Evolutionary conservation across 2,888 invertebrate genomes (phyloP).

Genomic region (Strigamia maritima): DNA sequence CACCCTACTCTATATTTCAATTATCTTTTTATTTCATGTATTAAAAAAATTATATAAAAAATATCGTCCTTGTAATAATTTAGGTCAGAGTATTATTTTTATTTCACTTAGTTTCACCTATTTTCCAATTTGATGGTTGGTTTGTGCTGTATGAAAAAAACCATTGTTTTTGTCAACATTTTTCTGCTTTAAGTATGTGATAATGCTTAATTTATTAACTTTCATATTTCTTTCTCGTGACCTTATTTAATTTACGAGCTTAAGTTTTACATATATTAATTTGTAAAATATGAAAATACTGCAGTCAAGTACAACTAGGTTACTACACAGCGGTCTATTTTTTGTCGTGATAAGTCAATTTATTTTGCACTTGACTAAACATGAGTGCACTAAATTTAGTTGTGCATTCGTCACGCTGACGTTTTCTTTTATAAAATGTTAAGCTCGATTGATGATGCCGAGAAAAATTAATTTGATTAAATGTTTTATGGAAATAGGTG

Average conservation of each 20-base stretch:
- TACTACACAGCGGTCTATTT: background rate
- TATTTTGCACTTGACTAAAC: background rate
- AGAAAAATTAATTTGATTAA: background rate
- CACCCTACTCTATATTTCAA: background rate
- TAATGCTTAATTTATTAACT: background rate
- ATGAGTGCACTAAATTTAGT: background rate
- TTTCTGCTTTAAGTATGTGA: background rate
- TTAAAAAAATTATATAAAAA: background rate
- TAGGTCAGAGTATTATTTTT: background rate
- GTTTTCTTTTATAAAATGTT: background rate
- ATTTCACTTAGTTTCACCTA: background rate
- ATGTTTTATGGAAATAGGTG: background rate
- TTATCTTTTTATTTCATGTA: background rate
- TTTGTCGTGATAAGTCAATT: background rate
- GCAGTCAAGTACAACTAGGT: background rate
- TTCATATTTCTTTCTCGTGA: background rate
- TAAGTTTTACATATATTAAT: no score
- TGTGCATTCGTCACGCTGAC: background rate
- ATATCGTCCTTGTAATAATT: background rate
- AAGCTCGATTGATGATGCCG: background rate
- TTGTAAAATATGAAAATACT: background rate
- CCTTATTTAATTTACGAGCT: background rate
- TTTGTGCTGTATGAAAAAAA: background rate
- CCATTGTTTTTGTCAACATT: background rate
- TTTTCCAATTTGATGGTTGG: background rate